These are phyloP conservation scores for Liopterus haemorrhoidalis DNA, from an alignment of 2,888 invertebrate genomes.

Conservation along the genomic window DNA sequence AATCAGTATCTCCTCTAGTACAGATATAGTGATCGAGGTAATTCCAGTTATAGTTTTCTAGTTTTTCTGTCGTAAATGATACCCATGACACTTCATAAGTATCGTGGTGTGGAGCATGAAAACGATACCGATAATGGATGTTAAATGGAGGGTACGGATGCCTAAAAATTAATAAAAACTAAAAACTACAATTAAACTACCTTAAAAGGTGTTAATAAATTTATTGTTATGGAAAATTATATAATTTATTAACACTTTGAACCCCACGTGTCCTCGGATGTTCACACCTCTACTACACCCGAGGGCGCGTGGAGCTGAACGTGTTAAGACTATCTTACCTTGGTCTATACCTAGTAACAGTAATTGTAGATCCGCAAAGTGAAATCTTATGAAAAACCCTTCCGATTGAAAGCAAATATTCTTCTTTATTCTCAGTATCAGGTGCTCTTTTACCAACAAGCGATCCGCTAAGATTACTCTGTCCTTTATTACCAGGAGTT, in stretches of 20 bases:
- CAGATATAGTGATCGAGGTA: slow-evolving; percentile 96
- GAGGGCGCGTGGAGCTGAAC: not conserved
- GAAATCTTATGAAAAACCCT: slow-evolving; percentile 90
- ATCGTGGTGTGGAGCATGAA: slow-evolving; percentile 86
- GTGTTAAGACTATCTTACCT: slow-evolving; percentile 53
- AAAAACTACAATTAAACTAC: slow-evolving; percentile 11
- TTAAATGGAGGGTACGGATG: slow-evolving; percentile 92
- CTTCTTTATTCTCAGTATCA: slow-evolving; percentile 56
- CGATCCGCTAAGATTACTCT: slow-evolving; percentile 18
- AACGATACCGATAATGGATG: slow-evolving; percentile 85
- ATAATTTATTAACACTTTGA: slow-evolving; percentile 5
- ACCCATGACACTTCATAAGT: slow-evolving; percentile 93
- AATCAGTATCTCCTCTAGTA: slow-evolving; percentile 88
- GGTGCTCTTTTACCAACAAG: slow-evolving; percentile 39
- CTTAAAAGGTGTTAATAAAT: slow-evolving; percentile 6
- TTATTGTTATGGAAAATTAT: slow-evolving; percentile 7
- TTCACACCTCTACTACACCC: too few relatives aligned
- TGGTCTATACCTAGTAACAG: slow-evolving; percentile 90
- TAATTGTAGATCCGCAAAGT: slow-evolving; percentile 80
- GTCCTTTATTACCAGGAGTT: slow-evolving; percentile 15
- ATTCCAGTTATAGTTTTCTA: slow-evolving; percentile 97
- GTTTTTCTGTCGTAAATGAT: slow-evolving; percentile 87
- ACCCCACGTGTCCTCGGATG: too few relatives aligned
- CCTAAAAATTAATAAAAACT: slow-evolving; percentile 49
- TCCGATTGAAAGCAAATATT: slow-evolving; percentile 86